Percentiles rank a stretch among this genome's conserved stretches.
Conservation (phyloP, 1,140 invertebrate species). For the Orchesella cincta region DNA sequence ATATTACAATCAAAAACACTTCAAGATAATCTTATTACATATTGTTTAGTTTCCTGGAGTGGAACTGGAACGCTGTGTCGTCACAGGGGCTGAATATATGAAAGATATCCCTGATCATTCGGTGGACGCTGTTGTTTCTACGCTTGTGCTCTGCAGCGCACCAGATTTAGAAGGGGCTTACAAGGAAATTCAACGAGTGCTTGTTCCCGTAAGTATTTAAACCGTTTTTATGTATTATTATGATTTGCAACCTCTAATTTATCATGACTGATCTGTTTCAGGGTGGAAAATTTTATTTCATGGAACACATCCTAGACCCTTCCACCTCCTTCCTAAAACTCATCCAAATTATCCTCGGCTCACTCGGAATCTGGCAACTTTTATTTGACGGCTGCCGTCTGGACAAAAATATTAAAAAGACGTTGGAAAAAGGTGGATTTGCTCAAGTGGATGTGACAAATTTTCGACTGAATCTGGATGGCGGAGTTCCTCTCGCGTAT, state of each 20-base stretch:
- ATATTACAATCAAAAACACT: conserved; percentile 30
- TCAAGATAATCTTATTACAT: neutral
- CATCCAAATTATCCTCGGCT: conserved; percentile 41
- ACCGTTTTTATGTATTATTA: neutral
- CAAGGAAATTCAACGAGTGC: conserved; percentile 53
- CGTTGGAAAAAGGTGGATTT: conserved; percentile 13
- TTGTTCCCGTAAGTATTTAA: conserved; percentile 51
- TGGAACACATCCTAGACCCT: conserved; percentile 49
- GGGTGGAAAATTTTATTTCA: conserved; percentile 51
- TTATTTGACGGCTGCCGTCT: conserved; percentile 50
- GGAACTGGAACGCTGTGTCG: conserved; percentile 46
- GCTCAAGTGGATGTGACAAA: conserved; percentile 13
- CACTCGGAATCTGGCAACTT: conserved; percentile 38
- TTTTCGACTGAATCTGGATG: neutral
- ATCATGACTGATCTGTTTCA: conserved; percentile 23
- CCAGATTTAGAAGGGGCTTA: conserved; percentile 49
- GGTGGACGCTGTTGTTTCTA: conserved; percentile 55
- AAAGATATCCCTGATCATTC: conserved; percentile 50
- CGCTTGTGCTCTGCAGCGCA: conserved; percentile 54
- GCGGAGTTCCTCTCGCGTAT: neutral
- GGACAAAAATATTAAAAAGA: conserved; percentile 44
- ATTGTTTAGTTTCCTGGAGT: conserved; percentile 21
- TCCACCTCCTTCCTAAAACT: conserved; percentile 13
- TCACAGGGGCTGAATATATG: conserved; percentile 54
- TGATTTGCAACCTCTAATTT: neutral